Evolutionary conservation across 2,888 invertebrate species (phyloP).

Genomic region (Trichopria drosophilae): DNA sequence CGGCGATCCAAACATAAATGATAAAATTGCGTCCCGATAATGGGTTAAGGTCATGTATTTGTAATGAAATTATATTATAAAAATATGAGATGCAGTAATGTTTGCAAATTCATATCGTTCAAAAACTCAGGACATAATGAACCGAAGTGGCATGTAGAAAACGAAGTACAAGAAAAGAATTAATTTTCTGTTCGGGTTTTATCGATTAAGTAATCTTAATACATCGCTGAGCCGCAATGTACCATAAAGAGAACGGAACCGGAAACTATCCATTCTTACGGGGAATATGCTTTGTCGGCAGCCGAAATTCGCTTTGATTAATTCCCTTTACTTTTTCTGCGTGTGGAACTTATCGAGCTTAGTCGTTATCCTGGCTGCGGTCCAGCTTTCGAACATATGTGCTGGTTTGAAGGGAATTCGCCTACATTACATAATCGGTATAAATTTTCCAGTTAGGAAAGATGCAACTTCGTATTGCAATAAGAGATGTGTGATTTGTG

Average conservation of each 20-base stretch:
- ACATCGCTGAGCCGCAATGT: slow-evolving; percentile 59
- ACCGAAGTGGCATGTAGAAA: no score
- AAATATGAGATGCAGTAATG: no score
- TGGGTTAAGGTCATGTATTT: no score
- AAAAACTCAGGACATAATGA: no score
- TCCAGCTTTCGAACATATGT: slow-evolving; percentile 32
- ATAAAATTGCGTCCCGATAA: no score
- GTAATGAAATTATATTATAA: no score
- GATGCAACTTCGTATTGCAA: no score
- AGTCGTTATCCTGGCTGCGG: slow-evolving; percentile 28
- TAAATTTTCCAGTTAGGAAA: no score
- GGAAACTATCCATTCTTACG: slow-evolving; percentile 59
- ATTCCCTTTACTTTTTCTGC: slow-evolving; percentile 46
- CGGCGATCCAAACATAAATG: no score
- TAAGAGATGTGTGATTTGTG: no score
- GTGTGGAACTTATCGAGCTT: slow-evolving; percentile 35
- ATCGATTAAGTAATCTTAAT: slow-evolving; percentile 60
- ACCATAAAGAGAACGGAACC: slow-evolving; percentile 59
- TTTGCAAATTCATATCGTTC: no score
- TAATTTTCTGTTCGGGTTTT: slow-evolving; percentile 52
- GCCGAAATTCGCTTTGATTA: slow-evolving; percentile 58
- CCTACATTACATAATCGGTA: no score
- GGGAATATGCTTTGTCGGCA: slow-evolving; percentile 58
- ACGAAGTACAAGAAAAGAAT: slow-evolving; percentile 55
- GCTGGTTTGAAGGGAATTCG: slow-evolving; percentile 3